Evolutionary conservation across 2,113 vertebrate species (phyloP), one percentile per base, ranked within the genome.

Genomic region (Hirundichthys speculiger): DNA sequence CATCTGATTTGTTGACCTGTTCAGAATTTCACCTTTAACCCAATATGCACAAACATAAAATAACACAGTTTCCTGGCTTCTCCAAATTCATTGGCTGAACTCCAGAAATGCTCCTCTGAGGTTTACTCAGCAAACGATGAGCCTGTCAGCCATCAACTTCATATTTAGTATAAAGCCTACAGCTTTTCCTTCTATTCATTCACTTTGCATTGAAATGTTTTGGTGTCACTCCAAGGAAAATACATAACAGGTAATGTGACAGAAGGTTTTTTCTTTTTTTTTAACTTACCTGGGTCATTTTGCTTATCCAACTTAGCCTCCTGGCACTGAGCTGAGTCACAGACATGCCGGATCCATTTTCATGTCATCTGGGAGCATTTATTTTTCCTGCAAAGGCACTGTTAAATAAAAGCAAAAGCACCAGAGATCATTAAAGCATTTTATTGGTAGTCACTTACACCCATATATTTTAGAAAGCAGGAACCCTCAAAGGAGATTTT

Each of bases 51-150:
- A 12, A 50, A 47, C 19, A 38, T 20, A 48, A 73, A 69, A 60
- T 30, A 55, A 54, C 47, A 61, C 13, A 5, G 24, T 64, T 79
- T 60, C 38, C 16, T 0, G n/a, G 60, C 55, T 76, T 55, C 56
- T 68, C 40, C 16, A 56, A 69, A 59, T 39, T 70, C 50, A 25
- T 48, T 47, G 59, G 21, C 52, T 63, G 50, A 64, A 42, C 63
- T 69, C 6, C 46, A 59, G 40, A 50, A 74, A 61, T 58, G 25
- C 70, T 69, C 8, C 46, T 76, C 62, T 61, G 40, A 66, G 22
- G 69, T n/a, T 61, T 75, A 43, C 51, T 58, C 41, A 73, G 73
- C 66, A 82, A 74, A 84, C 76, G 66, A 84, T 72, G 71, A 79
- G 66, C 40, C 69, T 13, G 13, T 84, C 73, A 84, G 71, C 73